Evolutionary conservation across 2,113 vertebrate genomes (phyloP).

Genomic region (Anarrhichthys ocellatus): DNA sequence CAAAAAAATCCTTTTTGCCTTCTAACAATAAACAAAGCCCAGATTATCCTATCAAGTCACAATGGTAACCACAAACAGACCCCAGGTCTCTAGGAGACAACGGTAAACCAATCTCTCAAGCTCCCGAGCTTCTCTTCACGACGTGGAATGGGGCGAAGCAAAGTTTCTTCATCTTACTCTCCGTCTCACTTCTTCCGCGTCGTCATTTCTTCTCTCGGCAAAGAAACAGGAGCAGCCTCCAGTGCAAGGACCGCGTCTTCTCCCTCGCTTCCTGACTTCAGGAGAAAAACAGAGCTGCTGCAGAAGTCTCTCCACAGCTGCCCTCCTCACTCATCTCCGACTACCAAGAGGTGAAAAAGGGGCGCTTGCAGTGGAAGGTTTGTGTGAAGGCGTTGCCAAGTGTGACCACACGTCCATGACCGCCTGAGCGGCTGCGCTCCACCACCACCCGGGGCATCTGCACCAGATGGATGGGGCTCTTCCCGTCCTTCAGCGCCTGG

Average conservation of each 20-base stretch:
- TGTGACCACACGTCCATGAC: conserved; percentile 91
- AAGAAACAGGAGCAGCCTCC: conserved; percentile 2
- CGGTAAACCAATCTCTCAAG: conserved; percentile 35
- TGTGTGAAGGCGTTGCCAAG: conserved; percentile 93
- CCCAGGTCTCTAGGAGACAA: conserved; percentile 43
- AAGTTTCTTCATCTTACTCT: conserved; percentile 17
- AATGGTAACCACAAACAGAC: conserved; percentile 62
- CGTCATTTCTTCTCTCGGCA: neutral
- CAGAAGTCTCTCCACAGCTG: conserved; percentile 17
- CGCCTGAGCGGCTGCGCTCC: conserved; percentile 89
- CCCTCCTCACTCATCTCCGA: neutral
- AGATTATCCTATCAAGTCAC: conserved; percentile 58
- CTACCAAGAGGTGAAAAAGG: conserved; percentile 98
- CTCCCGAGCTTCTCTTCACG: conserved; percentile 33
- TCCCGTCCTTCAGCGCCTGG: conserved; percentile 93
- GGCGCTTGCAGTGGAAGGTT: conserved; percentile 95
- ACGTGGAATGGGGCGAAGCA: neutral
- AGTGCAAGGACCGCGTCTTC: conserved; percentile 1
- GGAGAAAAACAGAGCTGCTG: neutral
- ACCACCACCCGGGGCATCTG: conserved; percentile 98
- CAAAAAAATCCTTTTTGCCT: conserved; percentile 7
- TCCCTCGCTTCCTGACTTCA: neutral
- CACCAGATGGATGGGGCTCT: conserved; percentile 93
- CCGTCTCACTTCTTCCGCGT: neutral
- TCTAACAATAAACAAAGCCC: conserved; percentile 60